Conservation (phyloP, 2,888 invertebrate genomes). For the Alsophila aescularia region DNA sequence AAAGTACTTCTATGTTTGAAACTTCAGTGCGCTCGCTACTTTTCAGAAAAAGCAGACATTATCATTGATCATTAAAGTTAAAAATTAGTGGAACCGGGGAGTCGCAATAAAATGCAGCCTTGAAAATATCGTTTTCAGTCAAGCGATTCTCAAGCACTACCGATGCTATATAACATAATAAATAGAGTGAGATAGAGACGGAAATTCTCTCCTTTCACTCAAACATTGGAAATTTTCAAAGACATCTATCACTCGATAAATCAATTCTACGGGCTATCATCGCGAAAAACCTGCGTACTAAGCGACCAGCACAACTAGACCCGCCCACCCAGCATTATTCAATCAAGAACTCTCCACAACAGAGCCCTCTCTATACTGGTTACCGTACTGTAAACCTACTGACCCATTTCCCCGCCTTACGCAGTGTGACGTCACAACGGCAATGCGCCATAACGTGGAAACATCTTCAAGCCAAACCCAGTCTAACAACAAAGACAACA, state of each 20-base stretch:
- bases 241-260: slow-evolving; percentile 15
- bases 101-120: not conserved
- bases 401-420: slow-evolving; percentile 64
- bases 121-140: not conserved
- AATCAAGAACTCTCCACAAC: slow-evolving; percentile 5
- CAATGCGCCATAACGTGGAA: slow-evolving; percentile 62
- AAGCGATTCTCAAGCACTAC: not conserved
- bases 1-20: too few relatives aligned
- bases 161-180: too few relatives aligned
- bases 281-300: slow-evolving; percentile 21
- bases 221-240: not conserved
- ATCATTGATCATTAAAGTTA: too few relatives aligned
- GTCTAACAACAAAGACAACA: slow-evolving; percentile 39
- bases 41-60: too few relatives aligned
- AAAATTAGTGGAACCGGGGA: too few relatives aligned
- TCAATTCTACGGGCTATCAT: slow-evolving; percentile 4
- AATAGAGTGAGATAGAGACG: not conserved
- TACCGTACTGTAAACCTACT: slow-evolving; percentile 56
- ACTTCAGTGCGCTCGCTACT: too few relatives aligned
- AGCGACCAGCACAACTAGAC: slow-evolving; percentile 13
- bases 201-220: not conserved
- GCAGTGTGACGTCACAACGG: slow-evolving; percentile 72
- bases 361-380: slow-evolving; percentile 45
- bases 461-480: slow-evolving; percentile 43
- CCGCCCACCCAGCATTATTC: not conserved